phyloP scores from a whole-genome alignment of 1,140 invertebrate genomes.

The Formica selysi region DNA sequence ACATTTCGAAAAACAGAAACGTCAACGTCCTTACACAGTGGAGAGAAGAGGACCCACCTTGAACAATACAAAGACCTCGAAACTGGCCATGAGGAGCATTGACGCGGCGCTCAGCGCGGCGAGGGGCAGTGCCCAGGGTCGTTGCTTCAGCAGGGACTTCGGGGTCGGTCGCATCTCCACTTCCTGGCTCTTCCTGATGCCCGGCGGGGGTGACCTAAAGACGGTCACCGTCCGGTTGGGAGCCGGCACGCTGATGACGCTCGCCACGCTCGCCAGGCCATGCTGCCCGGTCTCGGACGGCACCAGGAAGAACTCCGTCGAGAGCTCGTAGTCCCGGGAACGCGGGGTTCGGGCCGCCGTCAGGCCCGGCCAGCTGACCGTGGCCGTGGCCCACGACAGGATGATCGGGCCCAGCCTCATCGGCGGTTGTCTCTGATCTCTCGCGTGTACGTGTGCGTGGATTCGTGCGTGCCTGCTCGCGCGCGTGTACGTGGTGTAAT shows the following conservation, averaged over 20 bases:
- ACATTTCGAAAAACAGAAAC: no score
- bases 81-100: constrained; percentile 93
- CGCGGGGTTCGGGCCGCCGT: constrained; percentile 47
- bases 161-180: constrained; percentile 69
- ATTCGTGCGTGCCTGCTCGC: neutral
- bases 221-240: constrained; percentile 81
- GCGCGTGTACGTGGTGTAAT: constrained; percentile 10
- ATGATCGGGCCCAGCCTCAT: constrained; percentile 84
- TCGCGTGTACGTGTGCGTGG: neutral
- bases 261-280: constrained; percentile 81
- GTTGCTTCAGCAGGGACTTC: constrained; percentile 88
- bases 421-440: constrained; percentile 28
- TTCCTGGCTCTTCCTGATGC: constrained; percentile 68
- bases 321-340: constrained; percentile 87
- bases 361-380: constrained; percentile 73
- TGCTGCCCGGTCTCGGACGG: constrained; percentile 83
- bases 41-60: constrained; percentile 85
- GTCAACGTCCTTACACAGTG: no score
- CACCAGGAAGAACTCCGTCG: constrained; percentile 92
- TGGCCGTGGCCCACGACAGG: constrained; percentile 80
- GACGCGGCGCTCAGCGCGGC: constrained; percentile 92
- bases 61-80: constrained; percentile 96
- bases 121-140: constrained; percentile 95
- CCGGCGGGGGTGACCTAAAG: constrained; percentile 64
- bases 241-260: constrained; percentile 82